Conservation (phyloP, 1,140 invertebrate species). For the Archivesica marissinica region DNA sequence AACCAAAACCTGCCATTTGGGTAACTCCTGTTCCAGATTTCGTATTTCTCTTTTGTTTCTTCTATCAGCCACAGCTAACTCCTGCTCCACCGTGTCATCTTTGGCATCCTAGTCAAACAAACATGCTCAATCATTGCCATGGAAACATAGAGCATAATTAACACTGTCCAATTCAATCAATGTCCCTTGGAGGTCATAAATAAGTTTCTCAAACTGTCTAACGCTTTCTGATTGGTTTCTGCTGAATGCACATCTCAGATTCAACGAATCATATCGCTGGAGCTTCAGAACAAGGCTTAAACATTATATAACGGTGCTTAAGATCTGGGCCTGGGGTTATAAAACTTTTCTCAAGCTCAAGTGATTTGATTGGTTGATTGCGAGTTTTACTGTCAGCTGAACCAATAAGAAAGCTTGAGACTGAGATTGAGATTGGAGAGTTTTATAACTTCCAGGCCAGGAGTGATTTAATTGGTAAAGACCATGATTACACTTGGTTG, state of each 20-base stretch:
- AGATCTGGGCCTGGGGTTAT: too few relatives aligned
- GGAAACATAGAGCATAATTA: neutral
- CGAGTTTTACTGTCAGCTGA: too few relatives aligned
- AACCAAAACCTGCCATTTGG: conserved; percentile 96
- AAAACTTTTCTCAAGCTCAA: too few relatives aligned
- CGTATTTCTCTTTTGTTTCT: conserved; percentile 93
- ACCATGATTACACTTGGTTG: too few relatives aligned
- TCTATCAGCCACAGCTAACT: conserved; percentile 84
- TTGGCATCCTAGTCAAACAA: conserved; percentile 87
- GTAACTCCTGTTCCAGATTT: conserved; percentile 94
- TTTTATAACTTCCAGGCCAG: too few relatives aligned
- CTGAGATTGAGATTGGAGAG: too few relatives aligned
- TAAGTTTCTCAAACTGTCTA: neutral
- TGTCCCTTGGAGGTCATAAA: neutral
- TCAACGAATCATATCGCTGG: too few relatives aligned
- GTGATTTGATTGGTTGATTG: too few relatives aligned
- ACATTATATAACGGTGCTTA: too few relatives aligned
- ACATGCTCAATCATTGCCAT: neutral
- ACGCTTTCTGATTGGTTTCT: neutral
- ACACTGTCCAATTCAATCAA: neutral
- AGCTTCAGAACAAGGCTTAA: too few relatives aligned
- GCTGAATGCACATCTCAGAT: neutral
- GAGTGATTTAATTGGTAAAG: too few relatives aligned
- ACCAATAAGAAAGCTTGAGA: too few relatives aligned
- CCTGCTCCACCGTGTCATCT: conserved; percentile 90